Conservation (phyloP, 1,140 invertebrate species). For the Drosophila repletoides region DNA sequence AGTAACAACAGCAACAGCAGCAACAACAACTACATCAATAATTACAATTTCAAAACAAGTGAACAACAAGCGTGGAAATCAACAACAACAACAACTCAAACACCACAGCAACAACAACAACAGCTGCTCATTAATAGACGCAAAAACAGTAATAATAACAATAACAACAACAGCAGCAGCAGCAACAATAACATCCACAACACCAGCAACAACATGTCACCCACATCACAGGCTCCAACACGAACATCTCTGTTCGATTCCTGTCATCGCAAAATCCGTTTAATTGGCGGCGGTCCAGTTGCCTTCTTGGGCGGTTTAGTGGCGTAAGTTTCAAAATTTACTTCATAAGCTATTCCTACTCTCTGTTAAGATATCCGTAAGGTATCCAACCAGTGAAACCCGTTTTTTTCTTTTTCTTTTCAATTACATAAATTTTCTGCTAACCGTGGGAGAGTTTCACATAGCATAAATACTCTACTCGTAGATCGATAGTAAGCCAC, state of each 20-base stretch:
- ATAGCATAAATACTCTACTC: no score
- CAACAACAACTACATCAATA: conserved; percentile 70
- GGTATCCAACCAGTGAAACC: background rate
- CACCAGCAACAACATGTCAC: conserved; percentile 67
- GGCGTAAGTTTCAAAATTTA: conserved; percentile 85
- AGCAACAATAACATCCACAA: conserved; percentile 31
- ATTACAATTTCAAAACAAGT: conserved; percentile 77
- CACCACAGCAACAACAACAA: conserved; percentile 29
- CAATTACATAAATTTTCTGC: conserved; percentile 9
- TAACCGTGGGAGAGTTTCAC: conserved; percentile 17
- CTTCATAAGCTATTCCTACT: background rate
- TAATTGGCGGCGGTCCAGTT: conserved; percentile 85
- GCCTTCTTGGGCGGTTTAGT: conserved; percentile 87
- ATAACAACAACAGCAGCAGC: conserved; percentile 19
- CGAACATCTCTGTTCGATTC: conserved; percentile 87
- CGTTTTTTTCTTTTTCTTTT: no score
- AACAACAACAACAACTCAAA: conserved; percentile 37
- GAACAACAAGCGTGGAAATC: conserved; percentile 71
- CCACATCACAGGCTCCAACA: conserved; percentile 82
- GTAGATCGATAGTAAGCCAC: no score
- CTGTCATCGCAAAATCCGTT: conserved; percentile 88
- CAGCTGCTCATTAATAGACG: conserved; percentile 57
- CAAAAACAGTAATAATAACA: conserved; percentile 24
- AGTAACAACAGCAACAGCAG: conserved; percentile 14
- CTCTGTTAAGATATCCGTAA: background rate